Evolutionary conservation across 2,888 invertebrate genomes (phyloP).

Genomic region (Prosapia bicincta): DNA sequence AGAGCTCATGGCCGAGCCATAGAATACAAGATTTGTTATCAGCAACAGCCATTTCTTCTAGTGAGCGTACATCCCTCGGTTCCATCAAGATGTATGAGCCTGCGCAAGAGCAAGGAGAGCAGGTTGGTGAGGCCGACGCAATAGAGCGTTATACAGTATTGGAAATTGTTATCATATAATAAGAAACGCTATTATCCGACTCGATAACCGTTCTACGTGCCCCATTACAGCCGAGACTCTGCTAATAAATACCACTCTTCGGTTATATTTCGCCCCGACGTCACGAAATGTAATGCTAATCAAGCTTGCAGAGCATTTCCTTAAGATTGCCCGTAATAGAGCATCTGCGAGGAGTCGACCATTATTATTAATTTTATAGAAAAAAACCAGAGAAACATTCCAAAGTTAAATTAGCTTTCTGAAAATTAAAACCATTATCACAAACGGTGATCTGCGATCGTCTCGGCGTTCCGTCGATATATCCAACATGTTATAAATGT

Average conservation of each 20-base stretch:
- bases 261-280: constrained; percentile 1
- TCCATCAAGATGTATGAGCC: not conserved
- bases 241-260: not conserved
- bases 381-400: constrained; percentile 20
- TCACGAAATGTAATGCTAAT: constrained; percentile 20
- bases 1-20: too few relatives aligned
- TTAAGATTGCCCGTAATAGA: not conserved
- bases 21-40: too few relatives aligned
- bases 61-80: too few relatives aligned
- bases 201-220: not conserved
- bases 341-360: not conserved
- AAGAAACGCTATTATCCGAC: not conserved
- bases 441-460: constrained; percentile 24
- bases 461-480: constrained; percentile 12
- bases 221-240: not conserved
- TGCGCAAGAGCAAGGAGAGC: not conserved
- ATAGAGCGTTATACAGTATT: not conserved
- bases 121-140: too few relatives aligned
- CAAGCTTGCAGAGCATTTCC: constrained; percentile 8
- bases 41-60: too few relatives aligned
- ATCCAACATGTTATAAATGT: constrained; percentile 23
- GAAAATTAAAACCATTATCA: constrained; percentile 28
- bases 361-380: constrained; percentile 24
- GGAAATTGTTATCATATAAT: not conserved
- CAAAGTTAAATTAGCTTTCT: constrained; percentile 20